Base-by-base conservation (phyloP, 2,113 vertebrate species). In the Bostrychus sinensis region DNA sequence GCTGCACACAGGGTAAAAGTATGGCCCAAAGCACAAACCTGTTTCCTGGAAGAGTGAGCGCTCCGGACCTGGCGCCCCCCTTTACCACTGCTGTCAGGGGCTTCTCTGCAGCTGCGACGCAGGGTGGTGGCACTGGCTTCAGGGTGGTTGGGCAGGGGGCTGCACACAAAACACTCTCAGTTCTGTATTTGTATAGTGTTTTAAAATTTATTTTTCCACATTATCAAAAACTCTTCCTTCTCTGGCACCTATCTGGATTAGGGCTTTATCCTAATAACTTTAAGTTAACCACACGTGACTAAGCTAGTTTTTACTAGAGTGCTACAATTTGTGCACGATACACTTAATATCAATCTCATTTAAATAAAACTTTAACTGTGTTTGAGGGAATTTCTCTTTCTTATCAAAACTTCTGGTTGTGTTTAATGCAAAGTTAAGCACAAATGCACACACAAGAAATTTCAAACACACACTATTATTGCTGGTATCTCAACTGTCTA, bases 41-140 rank as follows among this genome's bases (percentile, higher is more conserved):
- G 92, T 58, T 94, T 95, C 72, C 93, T 88, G 58, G 92, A 94
- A n/a, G 92, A 93, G 69, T 0, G 86, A 64, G 3, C 77, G 83
- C 53, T 89, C 92, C 10, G 85, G 65, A 0, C 86, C 26, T 78
- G 78, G 3, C 77, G 82, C 34, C 69, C 73, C 1, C 37, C 64
- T 22, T 76, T 86, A 10, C 54, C 59, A 11, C 22, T 48, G 0
- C 25, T 26, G 0, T 91, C 83, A 0, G 71, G 39, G 2, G 82
- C 45, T 2, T 86, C 81, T 20, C 86, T 72, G 56, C 86, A 83
- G 62, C 84, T 91, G 13, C 66, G 86, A 3, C 85, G 87, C 17
- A 92, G 67, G 0, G 84, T 83, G 19, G 72, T 58, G 38, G 67
- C 77, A 6, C 82, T 58, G 3, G 77, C 64, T 7, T 85, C 82